Percentiles rank a stretch among this genome's conserved stretches.
Conservation (phyloP, 2,113 vertebrate species). For the Excalfactoria chinensis region DNA sequence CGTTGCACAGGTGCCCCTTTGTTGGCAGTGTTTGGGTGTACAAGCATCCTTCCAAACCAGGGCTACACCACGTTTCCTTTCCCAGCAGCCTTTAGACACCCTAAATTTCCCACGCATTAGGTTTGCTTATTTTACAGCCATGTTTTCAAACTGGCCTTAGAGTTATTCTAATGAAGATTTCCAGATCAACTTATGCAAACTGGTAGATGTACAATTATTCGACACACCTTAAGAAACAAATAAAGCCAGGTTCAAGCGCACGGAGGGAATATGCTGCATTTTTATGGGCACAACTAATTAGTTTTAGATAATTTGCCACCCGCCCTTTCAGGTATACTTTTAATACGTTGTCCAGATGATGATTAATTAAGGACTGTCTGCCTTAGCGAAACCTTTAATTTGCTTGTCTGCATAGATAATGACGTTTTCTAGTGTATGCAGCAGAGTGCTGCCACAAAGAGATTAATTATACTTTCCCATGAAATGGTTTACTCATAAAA, state of each 20-base stretch:
- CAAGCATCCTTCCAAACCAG: neutral
- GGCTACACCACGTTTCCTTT: neutral
- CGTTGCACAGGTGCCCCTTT: neutral
- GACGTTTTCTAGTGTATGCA: neutral
- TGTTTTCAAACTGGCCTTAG: neutral
- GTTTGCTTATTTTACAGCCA: neutral
- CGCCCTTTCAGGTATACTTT: neutral
- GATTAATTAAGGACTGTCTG: constrained; percentile 12
- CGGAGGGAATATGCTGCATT: neutral
- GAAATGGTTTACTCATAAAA: constrained; percentile 5
- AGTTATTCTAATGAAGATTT: neutral
- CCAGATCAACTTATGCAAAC: neutral
- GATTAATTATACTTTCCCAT: constrained; percentile 41
- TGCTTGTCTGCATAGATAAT: constrained; percentile 24
- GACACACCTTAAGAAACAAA: constrained; percentile 12
- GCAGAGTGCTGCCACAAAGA: neutral
- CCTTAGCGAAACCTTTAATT: constrained; percentile 43
- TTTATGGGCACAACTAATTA: constrained; percentile 18
- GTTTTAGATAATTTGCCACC: constrained; percentile 39
- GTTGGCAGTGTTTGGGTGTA: neutral
- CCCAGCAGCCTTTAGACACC: neutral
- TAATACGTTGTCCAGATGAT: constrained; percentile 6
- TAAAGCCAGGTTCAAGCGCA: neutral
- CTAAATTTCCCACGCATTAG: neutral
- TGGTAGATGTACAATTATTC: neutral